A percentile compares a stretch with the other conserved stretches of the same genome.
These are phyloP conservation scores for Eretmochelys imbricata DNA, from an alignment of 2,113 vertebrate genomes.

Conservation along the genomic window DNA sequence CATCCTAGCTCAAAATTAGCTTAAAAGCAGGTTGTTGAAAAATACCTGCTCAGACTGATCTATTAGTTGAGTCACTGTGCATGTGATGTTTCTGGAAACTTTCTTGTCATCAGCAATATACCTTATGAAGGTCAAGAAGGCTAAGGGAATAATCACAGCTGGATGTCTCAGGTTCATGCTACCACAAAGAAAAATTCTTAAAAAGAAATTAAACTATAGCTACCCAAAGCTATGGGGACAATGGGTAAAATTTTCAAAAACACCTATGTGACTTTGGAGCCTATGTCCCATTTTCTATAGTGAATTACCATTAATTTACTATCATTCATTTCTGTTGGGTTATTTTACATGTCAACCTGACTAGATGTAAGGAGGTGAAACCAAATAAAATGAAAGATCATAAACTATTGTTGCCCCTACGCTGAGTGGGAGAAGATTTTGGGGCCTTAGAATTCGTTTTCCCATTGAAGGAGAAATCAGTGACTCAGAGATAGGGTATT, in stretches of 20 bases:
- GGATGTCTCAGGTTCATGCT: background rate
- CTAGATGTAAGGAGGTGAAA: background rate
- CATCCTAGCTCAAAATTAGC: slow-evolving; percentile 12
- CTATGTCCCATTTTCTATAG: background rate
- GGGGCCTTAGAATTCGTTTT: background rate
- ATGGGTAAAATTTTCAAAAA: background rate
- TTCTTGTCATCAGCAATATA: background rate
- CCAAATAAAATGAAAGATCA: background rate
- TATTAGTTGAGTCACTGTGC: slow-evolving; percentile 16
- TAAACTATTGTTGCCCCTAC: background rate
- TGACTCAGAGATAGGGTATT: background rate
- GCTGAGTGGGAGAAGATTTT: background rate
- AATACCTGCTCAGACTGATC: slow-evolving; percentile 36
- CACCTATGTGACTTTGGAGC: background rate
- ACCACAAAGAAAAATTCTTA: background rate
- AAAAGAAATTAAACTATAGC: background rate
- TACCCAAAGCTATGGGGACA: background rate
- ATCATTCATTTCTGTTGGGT: background rate
- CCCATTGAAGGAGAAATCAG: background rate
- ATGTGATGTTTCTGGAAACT: slow-evolving; percentile 31
- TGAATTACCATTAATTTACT: background rate
- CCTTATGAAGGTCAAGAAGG: background rate
- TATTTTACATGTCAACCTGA: background rate
- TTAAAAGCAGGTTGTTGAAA: slow-evolving; percentile 34
- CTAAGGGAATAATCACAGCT: background rate